Evolutionary conservation across 2,888 invertebrate species (phyloP).

Genomic region (Drosophila koepferae): DNA sequence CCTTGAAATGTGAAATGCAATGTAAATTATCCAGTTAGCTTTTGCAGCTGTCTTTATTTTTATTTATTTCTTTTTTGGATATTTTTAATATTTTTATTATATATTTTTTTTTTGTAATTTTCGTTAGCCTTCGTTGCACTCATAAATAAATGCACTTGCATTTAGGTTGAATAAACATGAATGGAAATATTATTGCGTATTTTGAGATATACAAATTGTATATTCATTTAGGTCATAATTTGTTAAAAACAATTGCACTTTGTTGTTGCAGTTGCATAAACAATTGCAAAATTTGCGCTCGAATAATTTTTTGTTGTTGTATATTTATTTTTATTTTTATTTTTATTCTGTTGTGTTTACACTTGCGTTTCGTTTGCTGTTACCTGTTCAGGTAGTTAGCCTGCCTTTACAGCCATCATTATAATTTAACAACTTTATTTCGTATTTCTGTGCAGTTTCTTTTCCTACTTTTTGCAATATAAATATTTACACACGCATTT

Average conservation of each 20-base stretch:
- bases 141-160: slow-evolving; percentile 49
- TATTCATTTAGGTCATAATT: slow-evolving; percentile 48
- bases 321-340: neutral
- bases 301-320: neutral
- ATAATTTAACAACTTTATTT: slow-evolving; percentile 63
- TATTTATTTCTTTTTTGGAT: slow-evolving; percentile 1
- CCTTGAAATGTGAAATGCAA: neutral
- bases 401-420: slow-evolving; percentile 43
- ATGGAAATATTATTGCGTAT: slow-evolving; percentile 27
- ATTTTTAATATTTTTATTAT: neutral
- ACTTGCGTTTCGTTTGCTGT: slow-evolving; percentile 35
- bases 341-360: slow-evolving; percentile 37
- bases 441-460: slow-evolving; percentile 16
- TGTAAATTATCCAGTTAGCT: slow-evolving; percentile 20
- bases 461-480: slow-evolving; percentile 24
- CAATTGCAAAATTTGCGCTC: slow-evolving; percentile 65
- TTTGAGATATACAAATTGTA: slow-evolving; percentile 2
- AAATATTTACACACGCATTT: slow-evolving; percentile 57
- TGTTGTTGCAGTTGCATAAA: slow-evolving; percentile 62
- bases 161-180: slow-evolving; percentile 21
- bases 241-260: slow-evolving; percentile 61
- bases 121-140: slow-evolving; percentile 39
- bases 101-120: neutral
- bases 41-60: slow-evolving; percentile 27
- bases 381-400: slow-evolving; percentile 36